Percentiles rank a stretch among this genome's conserved stretches.
Conservation (phyloP, 2,888 invertebrate species). For the Tipula vernalis region DNA sequence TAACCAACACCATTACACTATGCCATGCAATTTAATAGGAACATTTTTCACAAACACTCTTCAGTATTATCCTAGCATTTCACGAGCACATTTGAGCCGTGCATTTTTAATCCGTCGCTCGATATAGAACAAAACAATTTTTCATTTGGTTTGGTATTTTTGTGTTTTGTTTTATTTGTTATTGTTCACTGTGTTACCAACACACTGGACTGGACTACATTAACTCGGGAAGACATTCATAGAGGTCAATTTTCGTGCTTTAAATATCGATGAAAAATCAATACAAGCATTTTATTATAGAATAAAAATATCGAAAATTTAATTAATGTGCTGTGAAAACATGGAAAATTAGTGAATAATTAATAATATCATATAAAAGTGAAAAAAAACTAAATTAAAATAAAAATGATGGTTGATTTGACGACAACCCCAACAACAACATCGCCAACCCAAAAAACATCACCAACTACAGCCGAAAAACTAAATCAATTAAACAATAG, state of each 20-base stretch:
- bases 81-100: neutral
- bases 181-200: neutral
- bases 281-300: neutral
- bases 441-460: neutral
- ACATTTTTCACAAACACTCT: neutral
- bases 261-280: neutral
- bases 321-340: neutral
- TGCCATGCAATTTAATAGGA: neutral
- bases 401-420: conserved; percentile 9
- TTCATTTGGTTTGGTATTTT: neutral
- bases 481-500: neutral
- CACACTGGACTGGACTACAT: no score
- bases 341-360: neutral
- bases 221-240: neutral
- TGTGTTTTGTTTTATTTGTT: neutral
- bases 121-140: neutral
- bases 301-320: neutral
- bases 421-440: neutral
- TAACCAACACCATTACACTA: neutral
- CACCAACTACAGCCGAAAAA: neutral
- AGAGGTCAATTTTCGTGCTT: neutral
- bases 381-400: neutral
- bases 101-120: neutral
- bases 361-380: neutral
- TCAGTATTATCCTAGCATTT: neutral